Percentiles rank a stretch among this genome's conserved stretches.
Evolutionary conservation across 2,113 vertebrate genomes (phyloP).

Genomic region (Malaclemys terrapin): DNA sequence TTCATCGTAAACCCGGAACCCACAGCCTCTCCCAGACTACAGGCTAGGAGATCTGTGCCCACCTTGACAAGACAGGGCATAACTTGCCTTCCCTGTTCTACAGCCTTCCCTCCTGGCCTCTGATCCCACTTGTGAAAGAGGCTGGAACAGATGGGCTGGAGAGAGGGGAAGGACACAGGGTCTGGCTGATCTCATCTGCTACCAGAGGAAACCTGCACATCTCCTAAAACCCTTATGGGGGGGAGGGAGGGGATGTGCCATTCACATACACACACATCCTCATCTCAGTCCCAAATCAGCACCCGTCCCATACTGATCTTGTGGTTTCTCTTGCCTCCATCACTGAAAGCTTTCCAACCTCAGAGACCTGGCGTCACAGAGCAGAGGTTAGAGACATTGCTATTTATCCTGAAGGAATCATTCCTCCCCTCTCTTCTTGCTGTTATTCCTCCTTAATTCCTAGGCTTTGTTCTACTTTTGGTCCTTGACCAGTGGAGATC

Average conservation of each 20-base stretch:
- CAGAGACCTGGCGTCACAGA: not conserved
- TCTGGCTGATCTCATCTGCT: not conserved
- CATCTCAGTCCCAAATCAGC: accelerated
- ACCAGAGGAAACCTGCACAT: not conserved
- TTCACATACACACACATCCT: not conserved
- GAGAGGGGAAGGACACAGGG: not conserved
- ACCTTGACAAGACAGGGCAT: accelerated
- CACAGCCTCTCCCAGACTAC: accelerated
- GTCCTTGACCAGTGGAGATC: not conserved
- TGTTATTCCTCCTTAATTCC: not conserved
- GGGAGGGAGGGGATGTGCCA: not conserved
- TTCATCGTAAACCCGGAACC: not conserved
- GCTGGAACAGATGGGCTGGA: not conserved
- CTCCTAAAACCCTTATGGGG: not conserved
- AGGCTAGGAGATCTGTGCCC: not conserved
- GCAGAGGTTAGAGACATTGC: not conserved
- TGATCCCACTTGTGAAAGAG: not conserved
- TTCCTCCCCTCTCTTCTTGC: not conserved
- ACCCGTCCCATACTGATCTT: accelerated
- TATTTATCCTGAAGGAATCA: not conserved
- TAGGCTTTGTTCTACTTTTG: not conserved
- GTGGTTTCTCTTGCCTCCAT: not conserved
- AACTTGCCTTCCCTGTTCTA: not conserved
- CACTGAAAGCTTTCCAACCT: not conserved
- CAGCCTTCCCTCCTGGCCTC: not conserved